Conservation (phyloP, 1,140 invertebrate genomes). For the Akabosia matsudoensis region DNA sequence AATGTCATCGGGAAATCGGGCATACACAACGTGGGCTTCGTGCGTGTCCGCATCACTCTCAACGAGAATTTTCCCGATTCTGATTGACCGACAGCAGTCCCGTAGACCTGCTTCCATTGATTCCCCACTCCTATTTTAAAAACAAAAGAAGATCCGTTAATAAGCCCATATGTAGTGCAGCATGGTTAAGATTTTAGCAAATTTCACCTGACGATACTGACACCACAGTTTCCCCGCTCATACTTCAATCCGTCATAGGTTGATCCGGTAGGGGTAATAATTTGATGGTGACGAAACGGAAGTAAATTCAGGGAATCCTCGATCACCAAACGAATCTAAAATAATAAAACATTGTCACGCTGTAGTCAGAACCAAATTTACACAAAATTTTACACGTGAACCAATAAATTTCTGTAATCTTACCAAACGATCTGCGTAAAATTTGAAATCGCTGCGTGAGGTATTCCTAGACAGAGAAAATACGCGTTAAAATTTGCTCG, state of each 20-base stretch:
- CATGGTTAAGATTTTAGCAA: neutral
- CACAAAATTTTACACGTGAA: neutral
- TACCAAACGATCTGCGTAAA: slow-evolving; percentile 89
- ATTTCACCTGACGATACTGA: slow-evolving; percentile 59
- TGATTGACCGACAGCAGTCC: slow-evolving; percentile 88
- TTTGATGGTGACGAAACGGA: slow-evolving; percentile 81
- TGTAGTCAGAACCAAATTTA: neutral
- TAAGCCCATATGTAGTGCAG: neutral
- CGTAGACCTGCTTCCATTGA: slow-evolving; percentile 86
- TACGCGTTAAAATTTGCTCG: too few relatives aligned
- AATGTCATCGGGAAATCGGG: slow-evolving; percentile 96
- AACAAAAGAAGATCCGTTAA: slow-evolving; percentile 65
- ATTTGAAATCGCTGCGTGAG: slow-evolving; percentile 78
- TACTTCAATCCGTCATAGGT: slow-evolving; percentile 88
- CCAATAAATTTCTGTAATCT: slow-evolving; percentile 47
- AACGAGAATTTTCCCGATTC: slow-evolving; percentile 97
- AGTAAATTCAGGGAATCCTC: slow-evolving; percentile 97
- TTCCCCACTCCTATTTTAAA: slow-evolving; percentile 74
- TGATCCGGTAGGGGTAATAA: slow-evolving; percentile 89
- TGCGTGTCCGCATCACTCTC: slow-evolving; percentile 94
- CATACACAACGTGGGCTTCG: slow-evolving; percentile 94
- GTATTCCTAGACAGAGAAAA: neutral
- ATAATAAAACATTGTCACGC: slow-evolving; percentile 22
- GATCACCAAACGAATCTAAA: slow-evolving; percentile 86
- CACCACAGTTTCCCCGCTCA: slow-evolving; percentile 94